A percentile compares a stretch with the other conserved stretches of the same genome.
Evolutionary conservation across 2,113 vertebrate genomes (phyloP).

Genomic region (Syrmaticus mikado): DNA sequence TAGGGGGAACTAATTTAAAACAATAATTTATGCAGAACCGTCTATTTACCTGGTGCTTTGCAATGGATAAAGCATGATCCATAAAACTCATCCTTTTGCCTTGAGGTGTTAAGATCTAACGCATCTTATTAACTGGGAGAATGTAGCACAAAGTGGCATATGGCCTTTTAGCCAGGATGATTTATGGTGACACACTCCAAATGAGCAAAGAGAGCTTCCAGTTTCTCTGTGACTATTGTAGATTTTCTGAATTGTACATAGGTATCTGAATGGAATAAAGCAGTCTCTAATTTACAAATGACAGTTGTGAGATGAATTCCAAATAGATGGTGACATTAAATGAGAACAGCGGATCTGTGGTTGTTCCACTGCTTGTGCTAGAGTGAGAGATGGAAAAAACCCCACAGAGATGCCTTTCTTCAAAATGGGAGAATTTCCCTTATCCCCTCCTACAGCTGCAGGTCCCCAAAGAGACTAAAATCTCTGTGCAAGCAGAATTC

Average conservation of each 20-base stretch:
- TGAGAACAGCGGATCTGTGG: background rate
- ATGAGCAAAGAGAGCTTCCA: slow-evolving; percentile 7
- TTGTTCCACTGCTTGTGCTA: background rate
- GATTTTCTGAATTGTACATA: background rate
- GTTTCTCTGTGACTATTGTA: background rate
- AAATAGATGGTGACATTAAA: background rate
- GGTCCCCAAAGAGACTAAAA: background rate
- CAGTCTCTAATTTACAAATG: background rate
- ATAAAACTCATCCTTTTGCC: slow-evolving; percentile 11
- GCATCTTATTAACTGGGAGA: slow-evolving; percentile 37
- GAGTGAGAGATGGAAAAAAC: background rate
- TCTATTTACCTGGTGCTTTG: slow-evolving; percentile 8
- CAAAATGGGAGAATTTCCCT: background rate
- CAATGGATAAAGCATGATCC: slow-evolving; percentile 26
- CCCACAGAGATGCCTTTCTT: background rate
- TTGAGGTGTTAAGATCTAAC: background rate
- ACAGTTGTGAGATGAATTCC: background rate
- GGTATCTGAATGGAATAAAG: slow-evolving; percentile 20
- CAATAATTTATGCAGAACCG: background rate
- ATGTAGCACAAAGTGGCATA: slow-evolving; percentile 23
- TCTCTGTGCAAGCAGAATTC: background rate
- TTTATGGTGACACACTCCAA: slow-evolving; percentile 36
- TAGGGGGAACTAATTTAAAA: background rate
- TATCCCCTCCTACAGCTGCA: background rate
- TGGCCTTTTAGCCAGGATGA: slow-evolving; percentile 38